phyloP scores from a whole-genome alignment of 2,888 invertebrate species.

The Chirona hameri region DNA sequence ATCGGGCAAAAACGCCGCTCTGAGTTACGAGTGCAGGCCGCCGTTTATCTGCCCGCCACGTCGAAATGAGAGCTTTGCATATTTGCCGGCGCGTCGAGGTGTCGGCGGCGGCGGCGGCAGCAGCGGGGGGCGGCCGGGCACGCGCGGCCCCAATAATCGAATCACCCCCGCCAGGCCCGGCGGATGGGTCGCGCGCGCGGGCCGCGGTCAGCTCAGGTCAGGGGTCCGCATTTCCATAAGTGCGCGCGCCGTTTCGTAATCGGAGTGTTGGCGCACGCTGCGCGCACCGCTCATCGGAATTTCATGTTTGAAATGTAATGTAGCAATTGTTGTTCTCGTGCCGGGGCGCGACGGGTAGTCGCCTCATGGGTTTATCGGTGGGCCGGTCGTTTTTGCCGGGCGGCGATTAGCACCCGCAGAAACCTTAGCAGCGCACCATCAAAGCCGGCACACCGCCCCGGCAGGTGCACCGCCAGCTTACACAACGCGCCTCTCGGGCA shows the following conservation, averaged over 20 bases:
- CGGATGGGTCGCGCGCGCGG: not conserved
- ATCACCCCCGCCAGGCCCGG: not conserved
- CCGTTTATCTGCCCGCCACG: not conserved
- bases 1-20: not conserved
- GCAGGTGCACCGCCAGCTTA: not conserved
- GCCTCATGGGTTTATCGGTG: slow-evolving; percentile 1
- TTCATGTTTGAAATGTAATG: slow-evolving; percentile 24
- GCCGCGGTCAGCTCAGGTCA: not conserved
- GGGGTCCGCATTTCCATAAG: not conserved
- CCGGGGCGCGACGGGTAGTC: not conserved
- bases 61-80: not conserved
- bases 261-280: slow-evolving; percentile 22
- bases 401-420: not conserved
- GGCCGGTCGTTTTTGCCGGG: not conserved
- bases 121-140: too few species aligned
- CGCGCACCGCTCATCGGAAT: not conserved
- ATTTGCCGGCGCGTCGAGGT: not conserved
- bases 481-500: not conserved
- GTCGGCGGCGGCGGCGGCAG: not conserved
- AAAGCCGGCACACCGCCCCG: not conserved
- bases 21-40: not conserved
- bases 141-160: not conserved
- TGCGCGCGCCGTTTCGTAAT: not conserved
- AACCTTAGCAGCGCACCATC: not conserved
- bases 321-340: not conserved